Conservation (phyloP, 2,797 vertebrate genomes). For the Phataginus tetradactyla region DNA sequence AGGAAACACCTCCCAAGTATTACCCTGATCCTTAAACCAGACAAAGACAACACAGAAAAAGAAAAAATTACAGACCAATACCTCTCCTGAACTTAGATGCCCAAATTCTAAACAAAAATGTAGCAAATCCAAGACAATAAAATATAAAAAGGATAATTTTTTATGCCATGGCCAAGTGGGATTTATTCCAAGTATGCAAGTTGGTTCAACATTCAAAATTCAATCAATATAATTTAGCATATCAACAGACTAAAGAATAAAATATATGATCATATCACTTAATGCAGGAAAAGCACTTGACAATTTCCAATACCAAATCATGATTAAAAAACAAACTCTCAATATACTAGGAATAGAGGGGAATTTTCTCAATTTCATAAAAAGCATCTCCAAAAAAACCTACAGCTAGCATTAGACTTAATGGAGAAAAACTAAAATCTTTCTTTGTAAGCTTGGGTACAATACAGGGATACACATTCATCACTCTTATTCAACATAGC, state of each 20-base stretch:
- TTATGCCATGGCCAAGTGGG: neutral
- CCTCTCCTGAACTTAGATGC: slow-evolving; percentile 4
- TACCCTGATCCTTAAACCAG: neutral
- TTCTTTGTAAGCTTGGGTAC: neutral
- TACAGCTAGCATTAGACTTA: neutral
- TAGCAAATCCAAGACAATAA: neutral
- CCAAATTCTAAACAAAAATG: slow-evolving; percentile 49
- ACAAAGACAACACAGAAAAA: slow-evolving; percentile 44
- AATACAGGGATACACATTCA: neutral
- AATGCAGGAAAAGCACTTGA: slow-evolving; percentile 7
- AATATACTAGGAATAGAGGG: neutral
- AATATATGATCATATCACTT: neutral
- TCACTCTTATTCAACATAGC: neutral
- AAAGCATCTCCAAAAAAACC: neutral
- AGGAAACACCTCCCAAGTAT: neutral
- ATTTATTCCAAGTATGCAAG: neutral
- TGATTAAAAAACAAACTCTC: neutral
- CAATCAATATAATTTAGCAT: neutral
- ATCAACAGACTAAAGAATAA: slow-evolving; percentile 24
- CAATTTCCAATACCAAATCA: slow-evolving; percentile 12
- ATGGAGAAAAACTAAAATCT: neutral
- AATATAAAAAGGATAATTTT: neutral
- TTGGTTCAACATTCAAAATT: slow-evolving; percentile 2
- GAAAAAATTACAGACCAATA: neutral
- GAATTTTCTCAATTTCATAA: slow-evolving; percentile 2